Evolutionary conservation across 2,888 invertebrate species (phyloP), one percentile per base, ranked within the genome.

Genomic region (Chaitophorus viminalis): DNA sequence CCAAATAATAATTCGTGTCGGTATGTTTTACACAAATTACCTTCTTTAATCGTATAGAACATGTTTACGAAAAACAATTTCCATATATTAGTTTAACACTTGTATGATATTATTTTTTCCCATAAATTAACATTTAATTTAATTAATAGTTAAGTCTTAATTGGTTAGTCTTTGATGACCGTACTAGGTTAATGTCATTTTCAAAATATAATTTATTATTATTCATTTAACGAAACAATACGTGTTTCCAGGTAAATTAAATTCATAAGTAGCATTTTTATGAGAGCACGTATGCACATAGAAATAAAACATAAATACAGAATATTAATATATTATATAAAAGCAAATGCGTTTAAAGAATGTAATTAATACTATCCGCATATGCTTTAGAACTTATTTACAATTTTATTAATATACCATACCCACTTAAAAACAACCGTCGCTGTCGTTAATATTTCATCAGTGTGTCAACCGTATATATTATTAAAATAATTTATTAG

Each of bases 111-210:
- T 79, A 79, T 65, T 65, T 79, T 78, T n/a, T 78, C 31, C 29
- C 36, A 79, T 36, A 65, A 65, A 79, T 36, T 79, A 36, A 65
- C 79, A 68, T 65, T 65, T 17, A 60, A 65, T 36, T 65, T 65
- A 79, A 79, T 79, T 65, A 65, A 79, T 65, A 60, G 60, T 65
- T 33, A 36, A 65, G n/a, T n/a, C 14, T 36, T 79, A 79, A 79
- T 79, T 79, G 60, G 60, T 79, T 79, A 79, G 60, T 36, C 79
- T 60, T 79, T 79, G 79, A 65, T 36, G 36, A 14, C 52, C n/a
- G 29, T 78, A 54, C 54, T 33, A 6, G 33, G 11, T 54, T 33
- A 78, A 65, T 79, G 60, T 25, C 78, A n/a, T 78, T 78, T 78
- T 78, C 14, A 33, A 78, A 78, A 78, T 60, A 78, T 33, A 33